Base-by-base conservation (phyloP, 2,797 vertebrate species). In the Artibeus jamaicensis region DNA sequence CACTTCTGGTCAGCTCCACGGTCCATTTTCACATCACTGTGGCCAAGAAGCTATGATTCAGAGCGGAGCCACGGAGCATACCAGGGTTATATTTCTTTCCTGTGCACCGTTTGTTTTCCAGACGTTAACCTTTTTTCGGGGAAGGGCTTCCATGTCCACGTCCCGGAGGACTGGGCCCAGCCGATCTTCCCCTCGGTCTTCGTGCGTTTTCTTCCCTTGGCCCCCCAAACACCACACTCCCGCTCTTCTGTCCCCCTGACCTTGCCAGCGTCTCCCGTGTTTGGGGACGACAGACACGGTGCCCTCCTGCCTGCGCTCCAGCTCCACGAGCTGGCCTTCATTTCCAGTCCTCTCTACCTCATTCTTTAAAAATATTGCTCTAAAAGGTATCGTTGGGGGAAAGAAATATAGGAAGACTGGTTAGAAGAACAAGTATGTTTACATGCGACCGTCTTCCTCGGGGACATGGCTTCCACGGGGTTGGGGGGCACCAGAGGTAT, bases 361-460 rank as follows among this genome's bases (percentile, higher is more conserved):
- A 73, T 62, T 87, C 48, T 48, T 89, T 92, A 46, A 26, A 39
- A 88, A 19, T 5, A 86, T 37, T n/a, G 62, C 70, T 65, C 15
- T 86, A 70, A 96, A 79, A 86, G 39, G 14, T 39, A 34, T 76
- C 46, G 32, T 1, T 57, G 74, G 24, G 67, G 4, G 12, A 84
- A 42, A 89, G 57, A 86, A 48, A 15, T 46, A 14, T 0, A 62
- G 62, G 78, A 89, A 83, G 34, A 53, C 14, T 29, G 10, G 62
- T 26, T 88, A 84, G 71, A 93, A 90, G 81, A 9, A 68, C 62
- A 88, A n/a, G 7, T 67, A 9, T 57, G 62, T 71, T 93, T 91
- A 16, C 39, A 26, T 53, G n/a, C 22, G 68, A 18, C 37, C 4
- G 18, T 68, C 29, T 89, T 46, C 65, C 34, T 9, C 37, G 42